phyloP scores from a whole-genome alignment of 2,797 vertebrate species.

The Sylvia borin region DNA sequence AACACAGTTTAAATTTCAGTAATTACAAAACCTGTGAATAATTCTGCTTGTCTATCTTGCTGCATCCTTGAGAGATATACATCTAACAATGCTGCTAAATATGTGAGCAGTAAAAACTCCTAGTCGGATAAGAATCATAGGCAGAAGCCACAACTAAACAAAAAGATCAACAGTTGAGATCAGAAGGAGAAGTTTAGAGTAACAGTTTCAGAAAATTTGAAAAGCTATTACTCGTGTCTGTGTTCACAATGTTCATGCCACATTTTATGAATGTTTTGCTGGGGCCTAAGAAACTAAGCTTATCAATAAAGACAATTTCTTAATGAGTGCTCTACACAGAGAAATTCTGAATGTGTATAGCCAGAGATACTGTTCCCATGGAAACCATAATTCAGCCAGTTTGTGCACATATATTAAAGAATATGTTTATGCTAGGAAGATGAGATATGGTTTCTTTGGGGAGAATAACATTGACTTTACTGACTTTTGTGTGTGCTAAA shows the following conservation, averaged over 20 bases:
- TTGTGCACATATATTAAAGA: background rate
- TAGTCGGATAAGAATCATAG: background rate
- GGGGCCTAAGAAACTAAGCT: background rate
- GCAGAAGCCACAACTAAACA: background rate
- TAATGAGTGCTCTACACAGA: conserved; percentile 9
- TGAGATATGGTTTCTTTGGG: conserved; percentile 55
- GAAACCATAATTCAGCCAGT: conserved; percentile 50
- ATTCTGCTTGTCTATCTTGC: background rate
- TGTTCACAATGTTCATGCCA: background rate
- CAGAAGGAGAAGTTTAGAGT: background rate
- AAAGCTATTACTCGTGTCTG: background rate
- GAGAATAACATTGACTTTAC: conserved; percentile 30
- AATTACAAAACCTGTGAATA: background rate
- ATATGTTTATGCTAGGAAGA: conserved; percentile 19
- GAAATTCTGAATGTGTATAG: conserved; percentile 40
- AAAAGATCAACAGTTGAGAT: background rate
- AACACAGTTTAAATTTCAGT: background rate
- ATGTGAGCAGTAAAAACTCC: background rate
- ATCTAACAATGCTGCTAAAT: background rate
- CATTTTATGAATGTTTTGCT: conserved; percentile 13
- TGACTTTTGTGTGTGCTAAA: conserved; percentile 22
- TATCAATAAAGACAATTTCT: conserved; percentile 55
- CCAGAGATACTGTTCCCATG: conserved; percentile 27
- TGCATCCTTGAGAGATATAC: background rate
- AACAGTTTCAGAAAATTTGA: background rate